These are phyloP conservation scores for Tetrapedia diversipes DNA, from an alignment of 2,888 invertebrate genomes.

Conservation along the genomic window DNA sequence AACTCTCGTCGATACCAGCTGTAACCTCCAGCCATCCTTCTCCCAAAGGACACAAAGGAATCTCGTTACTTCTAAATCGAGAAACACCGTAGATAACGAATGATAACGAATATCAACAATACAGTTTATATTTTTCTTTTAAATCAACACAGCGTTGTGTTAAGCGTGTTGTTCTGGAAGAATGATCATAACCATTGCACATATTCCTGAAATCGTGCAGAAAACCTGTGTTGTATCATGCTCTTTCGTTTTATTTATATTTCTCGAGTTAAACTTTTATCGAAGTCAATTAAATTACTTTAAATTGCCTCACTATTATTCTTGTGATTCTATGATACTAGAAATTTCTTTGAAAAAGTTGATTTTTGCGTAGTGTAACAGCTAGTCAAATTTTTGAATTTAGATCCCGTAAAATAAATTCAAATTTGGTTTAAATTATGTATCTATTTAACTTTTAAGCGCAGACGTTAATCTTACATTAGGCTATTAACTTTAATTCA, in stretches of 20 bases:
- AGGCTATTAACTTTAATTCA: no score
- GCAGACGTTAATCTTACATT: no score
- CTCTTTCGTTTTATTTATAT: neutral
- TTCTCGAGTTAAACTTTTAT: no score
- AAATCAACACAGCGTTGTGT: slow-evolving; percentile 8
- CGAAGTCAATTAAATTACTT: no score
- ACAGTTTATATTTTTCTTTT: slow-evolving; percentile 51
- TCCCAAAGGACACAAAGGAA: slow-evolving; percentile 37
- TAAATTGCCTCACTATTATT: no score
- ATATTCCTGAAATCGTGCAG: neutral
- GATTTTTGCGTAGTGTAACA: no score
- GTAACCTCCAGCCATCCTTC: slow-evolving; percentile 19
- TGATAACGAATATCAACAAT: slow-evolving; percentile 51
- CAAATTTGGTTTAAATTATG: no score
- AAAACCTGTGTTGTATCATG: neutral
- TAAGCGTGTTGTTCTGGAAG: neutral
- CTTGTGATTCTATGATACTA: no score
- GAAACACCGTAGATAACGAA: slow-evolving; percentile 38
- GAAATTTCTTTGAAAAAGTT: no score
- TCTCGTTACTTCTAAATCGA: slow-evolving; percentile 40
- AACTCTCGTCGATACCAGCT: slow-evolving; percentile 20
- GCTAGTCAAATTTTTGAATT: no score
- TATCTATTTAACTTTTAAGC: no score
- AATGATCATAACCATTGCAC: neutral
- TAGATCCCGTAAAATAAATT: no score